Base-by-base conservation (phyloP, 2,113 vertebrate species). In the Sinocyclocheilus rhinocerous region DNA sequence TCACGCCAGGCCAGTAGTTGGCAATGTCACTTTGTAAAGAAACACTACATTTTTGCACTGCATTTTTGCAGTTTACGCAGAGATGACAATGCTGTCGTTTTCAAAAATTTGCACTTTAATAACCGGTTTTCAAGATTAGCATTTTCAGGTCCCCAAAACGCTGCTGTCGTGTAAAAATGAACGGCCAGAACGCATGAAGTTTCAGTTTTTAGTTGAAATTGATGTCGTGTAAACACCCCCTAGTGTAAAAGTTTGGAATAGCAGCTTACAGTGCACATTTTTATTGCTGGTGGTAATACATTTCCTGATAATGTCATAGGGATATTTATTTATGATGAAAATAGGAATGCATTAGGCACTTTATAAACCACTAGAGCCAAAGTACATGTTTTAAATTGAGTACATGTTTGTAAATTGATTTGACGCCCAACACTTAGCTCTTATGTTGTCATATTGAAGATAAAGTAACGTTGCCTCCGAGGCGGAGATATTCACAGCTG, bases 401-500 rank as follows among this genome's bases (percentile, higher is more conserved):
- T 39, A 22, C 29, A 70, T 39, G 69, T 42, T 72, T 72, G 69
- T n/a, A 22, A 11, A 72, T 42, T 72, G 33, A 22, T 72, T 42
- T 42, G 9, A 72, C 36, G 11, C 18, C 18, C 4, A 22, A 1
- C 33, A 6, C 69, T 70, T 2, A 67, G 65, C 59, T 18, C 18
- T 33, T 42, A 2, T 75, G 42, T 42, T n/a, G 39, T 75, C 4
- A 52, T 81, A 63, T 84, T 33, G 13, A 33, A 69, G 80, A 73
- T 11, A 42, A 12, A 81, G 36, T 83, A 87, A 13, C 3, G 72
- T 59, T 57, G 76, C 50, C 24, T 88, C 5, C 52, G 42, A 82
- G 24, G 70, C 76, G 72, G 26, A 93, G 69, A 88, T 89, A 84
- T 83, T 73, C 24, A 1, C 4, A 1, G 63, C 59, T 70, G 89